Percentiles rank a stretch among this genome's conserved stretches.
Evolutionary conservation across 1,140 invertebrate species (phyloP).

Genomic region (Drosophila tristis): DNA sequence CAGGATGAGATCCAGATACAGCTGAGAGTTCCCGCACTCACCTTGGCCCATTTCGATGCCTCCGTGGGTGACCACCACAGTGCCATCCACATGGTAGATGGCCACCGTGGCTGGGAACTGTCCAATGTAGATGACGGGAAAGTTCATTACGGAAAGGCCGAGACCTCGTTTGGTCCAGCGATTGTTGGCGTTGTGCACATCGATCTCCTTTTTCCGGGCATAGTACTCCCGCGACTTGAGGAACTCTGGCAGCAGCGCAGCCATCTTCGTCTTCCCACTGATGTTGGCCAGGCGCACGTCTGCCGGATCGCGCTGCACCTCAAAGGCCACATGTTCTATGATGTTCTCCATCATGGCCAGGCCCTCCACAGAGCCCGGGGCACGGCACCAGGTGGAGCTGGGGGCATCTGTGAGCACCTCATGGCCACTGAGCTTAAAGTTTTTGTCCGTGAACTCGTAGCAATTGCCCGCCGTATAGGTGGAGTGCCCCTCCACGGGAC

Average conservation of each 20-base stretch:
- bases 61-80: constrained; percentile 88
- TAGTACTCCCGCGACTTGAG: constrained; percentile 85
- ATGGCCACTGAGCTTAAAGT: constrained; percentile 86
- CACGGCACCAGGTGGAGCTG: constrained; percentile 87
- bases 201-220: constrained; percentile 84
- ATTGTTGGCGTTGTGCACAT: constrained; percentile 87
- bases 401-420: constrained; percentile 87
- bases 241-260: constrained; percentile 77
- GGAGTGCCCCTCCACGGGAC: constrained; percentile 78
- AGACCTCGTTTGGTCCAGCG: constrained; percentile 89
- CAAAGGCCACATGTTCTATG: constrained; percentile 92
- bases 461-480: constrained; percentile 85
- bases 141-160: constrained; percentile 86
- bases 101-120: constrained; percentile 86
- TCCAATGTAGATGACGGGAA: constrained; percentile 84
- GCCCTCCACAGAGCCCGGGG: constrained; percentile 88
- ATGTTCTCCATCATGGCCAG: constrained; percentile 90
- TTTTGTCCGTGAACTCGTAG: constrained; percentile 85
- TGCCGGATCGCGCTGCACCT: constrained; percentile 88
- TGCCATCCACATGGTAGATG: constrained; percentile 88
- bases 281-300: constrained; percentile 89
- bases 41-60: constrained; percentile 91
- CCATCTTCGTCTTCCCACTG: constrained; percentile 79
- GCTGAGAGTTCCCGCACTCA: not conserved
- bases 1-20: too few relatives aligned